A percentile compares a stretch with the other conserved stretches of the same genome.
phyloP scores from a whole-genome alignment of 2,888 invertebrate species.

The Melanophora roralis region DNA sequence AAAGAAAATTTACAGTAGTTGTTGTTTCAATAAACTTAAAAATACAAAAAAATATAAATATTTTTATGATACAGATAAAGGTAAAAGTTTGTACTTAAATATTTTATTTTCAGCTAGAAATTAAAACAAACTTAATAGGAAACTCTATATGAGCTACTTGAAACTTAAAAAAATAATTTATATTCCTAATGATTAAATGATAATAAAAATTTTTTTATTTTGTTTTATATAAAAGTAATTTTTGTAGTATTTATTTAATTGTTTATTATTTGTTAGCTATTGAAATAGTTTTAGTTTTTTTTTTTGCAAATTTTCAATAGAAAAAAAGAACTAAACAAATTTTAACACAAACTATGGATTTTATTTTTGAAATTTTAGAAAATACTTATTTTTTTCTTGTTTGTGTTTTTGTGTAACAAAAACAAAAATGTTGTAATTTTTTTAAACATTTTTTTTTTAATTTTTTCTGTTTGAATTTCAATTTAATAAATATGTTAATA shows the following conservation, averaged over 20 bases:
- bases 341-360: conserved; percentile 41
- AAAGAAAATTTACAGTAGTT: conserved; percentile 59
- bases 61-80: conserved; percentile 52
- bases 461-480: conserved; percentile 37
- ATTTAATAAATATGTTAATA: conserved; percentile 57
- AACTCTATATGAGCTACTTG: not conserved
- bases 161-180: not conserved
- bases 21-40: conserved; percentile 35
- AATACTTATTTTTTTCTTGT: conserved; percentile 10
- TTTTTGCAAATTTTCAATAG: conserved; percentile 36
- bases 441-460: conserved; percentile 33
- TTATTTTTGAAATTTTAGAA: conserved; percentile 34
- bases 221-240: conserved; percentile 54
- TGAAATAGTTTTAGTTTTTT: conserved; percentile 49
- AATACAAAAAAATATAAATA: conserved; percentile 31
- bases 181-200: not conserved
- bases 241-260: conserved; percentile 23
- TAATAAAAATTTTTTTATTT: conserved; percentile 37
- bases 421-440: conserved; percentile 46
- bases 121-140: conserved; percentile 12
- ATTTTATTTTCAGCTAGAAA: conserved; percentile 38
- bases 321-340: conserved; percentile 21
- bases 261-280: conserved; percentile 36
- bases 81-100: conserved; percentile 64
- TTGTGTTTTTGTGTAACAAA: conserved; percentile 40